phyloP scores from a whole-genome alignment of 2,888 invertebrate genomes.

The Tortricodes alternella region DNA sequence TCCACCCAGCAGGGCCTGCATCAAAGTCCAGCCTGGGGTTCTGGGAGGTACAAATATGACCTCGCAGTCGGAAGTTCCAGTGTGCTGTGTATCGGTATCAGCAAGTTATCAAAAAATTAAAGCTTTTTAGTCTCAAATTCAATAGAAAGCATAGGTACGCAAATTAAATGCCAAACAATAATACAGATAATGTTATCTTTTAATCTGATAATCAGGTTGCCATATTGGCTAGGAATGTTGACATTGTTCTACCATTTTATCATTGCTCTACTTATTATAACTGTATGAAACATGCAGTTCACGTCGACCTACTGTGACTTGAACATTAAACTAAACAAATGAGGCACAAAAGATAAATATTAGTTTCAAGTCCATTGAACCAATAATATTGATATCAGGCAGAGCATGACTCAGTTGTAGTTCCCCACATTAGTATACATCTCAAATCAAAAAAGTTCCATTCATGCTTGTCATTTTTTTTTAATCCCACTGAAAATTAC shows the following conservation, averaged over 20 bases:
- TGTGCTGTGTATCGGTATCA: too few species aligned
- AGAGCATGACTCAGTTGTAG: not conserved
- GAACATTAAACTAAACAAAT: not conserved
- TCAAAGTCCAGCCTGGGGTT: too few species aligned
- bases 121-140: too few species aligned
- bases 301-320: not conserved
- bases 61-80: too few species aligned
- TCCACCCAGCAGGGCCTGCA: too few species aligned
- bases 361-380: slow-evolving; percentile 12
- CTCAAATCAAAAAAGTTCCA: not conserved
- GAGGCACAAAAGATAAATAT: slow-evolving; percentile 4
- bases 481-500: too few species aligned
- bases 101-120: too few species aligned
- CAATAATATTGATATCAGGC: slow-evolving; percentile 17
- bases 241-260: slow-evolving; percentile 1
- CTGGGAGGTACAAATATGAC: too few species aligned
- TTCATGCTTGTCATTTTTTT: too few species aligned
- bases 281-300: not conserved
- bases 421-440: not conserved
- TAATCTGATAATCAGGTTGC: not conserved
- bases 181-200: slow-evolving; percentile 2
- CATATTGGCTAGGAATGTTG: not conserved
- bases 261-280: not conserved
- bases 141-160: too few species aligned
- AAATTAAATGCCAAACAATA: not conserved